Evolutionary conservation across 2,113 vertebrate genomes (phyloP).

Genomic region (Phodopus roborovskii): DNA sequence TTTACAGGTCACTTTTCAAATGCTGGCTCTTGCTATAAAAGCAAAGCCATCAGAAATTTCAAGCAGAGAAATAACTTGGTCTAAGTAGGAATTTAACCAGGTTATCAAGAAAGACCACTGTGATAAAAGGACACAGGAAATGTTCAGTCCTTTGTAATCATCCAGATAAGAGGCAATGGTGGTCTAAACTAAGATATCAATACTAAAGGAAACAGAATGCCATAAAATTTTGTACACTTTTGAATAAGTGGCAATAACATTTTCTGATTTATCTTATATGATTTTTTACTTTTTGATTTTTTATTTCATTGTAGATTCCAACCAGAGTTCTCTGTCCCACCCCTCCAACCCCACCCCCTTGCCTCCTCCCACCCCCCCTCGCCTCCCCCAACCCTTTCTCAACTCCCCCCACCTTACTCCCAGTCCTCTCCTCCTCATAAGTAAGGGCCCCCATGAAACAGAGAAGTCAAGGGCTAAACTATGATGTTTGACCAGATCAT

Average conservation of each 20-base stretch:
- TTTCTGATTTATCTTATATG: background rate
- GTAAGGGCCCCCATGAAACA: background rate
- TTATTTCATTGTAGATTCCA: too few species aligned
- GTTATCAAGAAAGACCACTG: background rate
- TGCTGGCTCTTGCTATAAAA: background rate
- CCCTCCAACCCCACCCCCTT: too few species aligned
- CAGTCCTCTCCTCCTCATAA: too few species aligned
- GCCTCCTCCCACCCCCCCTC: too few species aligned
- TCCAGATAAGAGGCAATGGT: background rate
- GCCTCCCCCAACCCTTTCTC: too few species aligned
- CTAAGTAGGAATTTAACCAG: background rate
- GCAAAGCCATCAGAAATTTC: background rate
- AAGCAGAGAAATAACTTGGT: background rate
- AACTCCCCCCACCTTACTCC: too few species aligned
- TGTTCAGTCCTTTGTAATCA: background rate
- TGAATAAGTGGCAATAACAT: background rate
- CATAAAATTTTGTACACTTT: background rate
- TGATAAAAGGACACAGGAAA: background rate
- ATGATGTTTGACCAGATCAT: background rate
- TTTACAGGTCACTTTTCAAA: background rate
- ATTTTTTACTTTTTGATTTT: background rate
- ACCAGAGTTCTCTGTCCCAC: too few species aligned
- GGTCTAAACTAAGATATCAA: background rate
- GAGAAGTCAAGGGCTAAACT: background rate
- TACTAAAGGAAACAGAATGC: background rate